Evolutionary conservation across 2,888 invertebrate species (phyloP), one percentile per base, ranked within the genome.

Genomic region (Julus scanicus): DNA sequence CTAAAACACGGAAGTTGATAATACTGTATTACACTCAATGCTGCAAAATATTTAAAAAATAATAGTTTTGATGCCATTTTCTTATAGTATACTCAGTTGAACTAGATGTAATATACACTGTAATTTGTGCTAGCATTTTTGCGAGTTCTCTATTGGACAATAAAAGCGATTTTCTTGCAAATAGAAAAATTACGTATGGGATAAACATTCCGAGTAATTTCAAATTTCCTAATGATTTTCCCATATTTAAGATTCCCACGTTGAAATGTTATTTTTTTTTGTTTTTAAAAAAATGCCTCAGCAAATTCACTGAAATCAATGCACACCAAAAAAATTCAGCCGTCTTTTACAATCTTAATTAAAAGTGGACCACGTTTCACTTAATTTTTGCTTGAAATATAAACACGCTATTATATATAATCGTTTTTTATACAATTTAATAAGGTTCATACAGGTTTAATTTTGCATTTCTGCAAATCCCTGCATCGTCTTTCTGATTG

Each of bases 351-450:
- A 80, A 80, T 13, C 37, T 37, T 37, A 80, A 80, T 37, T 80
- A 80, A 80, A 15, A 37, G 80, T 80, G 80, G 80, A 80, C 80
- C 80, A 80, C 80, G 15, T 80, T 63, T 63, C 63, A 20, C 63
- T 63, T 20, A 6, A 63, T 63, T 63, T 80, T 37, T 80, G 80
- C 80, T 80, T 15, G 29, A 80, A 80, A 80, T 80, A 80, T 80
- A 80, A 80, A 80, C 80, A 80, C 80, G 80, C 80, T 80, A 80
- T 80, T 15, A 80, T 80, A 80, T 80, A 80, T 80, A 80, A 80
- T 80, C 29, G 80, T 71, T 80, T 80, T 53, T 80, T 80, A 80
- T 80, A 80, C 80, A 80, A 80, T 37, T 80, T 80, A 37, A 29
- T 80, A 80, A 80, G 80, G 29, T 37, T 80, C 80, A 37, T 29